phyloP scores from a whole-genome alignment of 2,888 invertebrate species.

The Eupithecia abbreviata region DNA sequence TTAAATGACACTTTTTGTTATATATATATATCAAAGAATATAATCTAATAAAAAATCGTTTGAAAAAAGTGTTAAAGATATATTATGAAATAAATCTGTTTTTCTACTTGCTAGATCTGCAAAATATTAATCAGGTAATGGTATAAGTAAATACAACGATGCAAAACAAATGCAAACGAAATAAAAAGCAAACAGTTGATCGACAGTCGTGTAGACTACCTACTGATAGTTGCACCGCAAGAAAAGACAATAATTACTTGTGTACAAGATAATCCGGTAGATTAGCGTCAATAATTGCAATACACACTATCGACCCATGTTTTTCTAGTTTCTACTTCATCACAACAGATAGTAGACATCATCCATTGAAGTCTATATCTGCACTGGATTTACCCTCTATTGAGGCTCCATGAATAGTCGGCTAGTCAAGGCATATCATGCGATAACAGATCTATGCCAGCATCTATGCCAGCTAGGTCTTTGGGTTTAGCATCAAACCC shows the following conservation, averaged over 20 bases:
- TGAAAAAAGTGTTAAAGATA: background rate
- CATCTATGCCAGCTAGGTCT: constrained; percentile 32
- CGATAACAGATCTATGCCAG: constrained; percentile 40
- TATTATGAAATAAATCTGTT: background rate
- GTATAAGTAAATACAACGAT: background rate
- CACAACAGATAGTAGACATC: constrained; percentile 20
- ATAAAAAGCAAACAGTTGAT: background rate
- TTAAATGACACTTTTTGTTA: background rate
- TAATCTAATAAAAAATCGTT: too few species aligned
- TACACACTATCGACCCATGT: background rate
- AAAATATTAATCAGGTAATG: background rate
- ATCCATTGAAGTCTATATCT: constrained; percentile 35
- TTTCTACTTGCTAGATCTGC: background rate
- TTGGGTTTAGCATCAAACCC: constrained; percentile 40
- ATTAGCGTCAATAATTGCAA: background rate
- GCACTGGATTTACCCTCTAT: constrained; percentile 38
- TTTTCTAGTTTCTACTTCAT: constrained; percentile 27
- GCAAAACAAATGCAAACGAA: background rate
- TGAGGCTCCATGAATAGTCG: constrained; percentile 39
- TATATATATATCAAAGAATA: too few species aligned
- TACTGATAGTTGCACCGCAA: background rate
- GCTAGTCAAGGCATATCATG: constrained; percentile 40
- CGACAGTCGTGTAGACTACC: background rate
- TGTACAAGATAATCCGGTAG: background rate
- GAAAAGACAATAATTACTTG: background rate